These are phyloP conservation scores for Cyprinodon tularosa DNA, from an alignment of 2,113 vertebrate genomes.

Conservation along the genomic window DNA sequence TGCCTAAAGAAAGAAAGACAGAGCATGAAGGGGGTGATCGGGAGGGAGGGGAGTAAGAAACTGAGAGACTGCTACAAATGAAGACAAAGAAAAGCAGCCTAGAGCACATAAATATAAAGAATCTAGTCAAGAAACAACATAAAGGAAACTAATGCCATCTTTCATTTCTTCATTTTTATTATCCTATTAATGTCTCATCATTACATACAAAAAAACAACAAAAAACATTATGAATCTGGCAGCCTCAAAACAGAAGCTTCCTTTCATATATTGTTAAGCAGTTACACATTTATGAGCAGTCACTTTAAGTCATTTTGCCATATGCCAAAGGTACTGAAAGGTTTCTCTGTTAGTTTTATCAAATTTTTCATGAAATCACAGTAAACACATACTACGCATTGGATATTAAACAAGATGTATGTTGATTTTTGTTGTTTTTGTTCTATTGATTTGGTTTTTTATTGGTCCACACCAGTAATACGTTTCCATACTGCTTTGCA, in stretches of 20 bases:
- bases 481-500: no score
- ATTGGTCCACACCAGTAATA: no score
- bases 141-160: constrained; percentile 16
- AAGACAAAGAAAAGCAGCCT: constrained; percentile 24
- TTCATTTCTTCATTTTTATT: background rate
- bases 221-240: background rate
- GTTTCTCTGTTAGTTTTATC: no score
- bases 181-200: background rate
- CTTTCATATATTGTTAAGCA: no score
- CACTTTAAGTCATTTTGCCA: background rate
- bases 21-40: constrained; percentile 36
- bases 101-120: constrained; percentile 21
- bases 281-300: background rate
- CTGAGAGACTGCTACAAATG: constrained; percentile 51
- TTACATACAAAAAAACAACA: background rate
- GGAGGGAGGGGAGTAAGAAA: constrained; percentile 35
- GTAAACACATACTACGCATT: no score
- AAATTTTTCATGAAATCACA: no score
- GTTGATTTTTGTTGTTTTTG: no score
- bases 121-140: constrained; percentile 21
- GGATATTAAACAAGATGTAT: no score
- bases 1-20: constrained; percentile 59
- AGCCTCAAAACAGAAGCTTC: background rate
- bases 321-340: no score
- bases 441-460: no score